phyloP scores from a whole-genome alignment of 2,797 vertebrate species.

The Champsocephalus esox region DNA sequence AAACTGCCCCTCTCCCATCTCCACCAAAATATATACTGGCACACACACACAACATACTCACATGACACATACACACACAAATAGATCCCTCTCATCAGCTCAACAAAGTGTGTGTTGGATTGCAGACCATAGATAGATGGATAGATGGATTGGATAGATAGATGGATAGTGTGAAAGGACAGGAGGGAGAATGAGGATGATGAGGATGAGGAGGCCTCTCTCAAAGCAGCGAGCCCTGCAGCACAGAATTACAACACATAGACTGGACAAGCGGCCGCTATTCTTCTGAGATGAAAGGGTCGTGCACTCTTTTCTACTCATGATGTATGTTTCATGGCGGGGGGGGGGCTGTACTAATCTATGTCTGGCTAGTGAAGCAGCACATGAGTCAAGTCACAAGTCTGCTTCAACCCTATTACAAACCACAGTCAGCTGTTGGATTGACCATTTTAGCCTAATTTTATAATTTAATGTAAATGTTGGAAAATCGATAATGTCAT shows the following conservation, averaged over 20 bases:
- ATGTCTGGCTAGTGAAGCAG: background rate
- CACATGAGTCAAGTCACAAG: background rate
- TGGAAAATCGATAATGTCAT: background rate
- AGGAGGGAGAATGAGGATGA: conserved; percentile 36
- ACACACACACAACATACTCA: background rate
- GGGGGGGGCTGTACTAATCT: too few relatives aligned
- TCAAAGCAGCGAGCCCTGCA: conserved; percentile 32
- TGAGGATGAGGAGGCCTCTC: conserved; percentile 45
- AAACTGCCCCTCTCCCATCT: conserved; percentile 15
- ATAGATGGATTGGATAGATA: background rate
- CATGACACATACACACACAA: background rate
- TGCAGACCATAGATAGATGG: background rate
- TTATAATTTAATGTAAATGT: background rate
- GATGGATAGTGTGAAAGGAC: background rate
- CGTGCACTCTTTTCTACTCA: background rate
- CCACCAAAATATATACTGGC: conserved; percentile 22
- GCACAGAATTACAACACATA: conserved; percentile 36
- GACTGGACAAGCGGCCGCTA: conserved; percentile 4
- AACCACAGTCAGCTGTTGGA: background rate
- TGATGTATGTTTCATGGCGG: background rate
- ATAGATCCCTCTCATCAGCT: background rate
- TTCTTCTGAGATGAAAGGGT: background rate
- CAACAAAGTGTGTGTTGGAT: too few relatives aligned
- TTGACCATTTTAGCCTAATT: background rate
- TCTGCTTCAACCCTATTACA: background rate